phyloP scores from a whole-genome alignment of 2,797 vertebrate species.

The Microchirus variegatus region DNA sequence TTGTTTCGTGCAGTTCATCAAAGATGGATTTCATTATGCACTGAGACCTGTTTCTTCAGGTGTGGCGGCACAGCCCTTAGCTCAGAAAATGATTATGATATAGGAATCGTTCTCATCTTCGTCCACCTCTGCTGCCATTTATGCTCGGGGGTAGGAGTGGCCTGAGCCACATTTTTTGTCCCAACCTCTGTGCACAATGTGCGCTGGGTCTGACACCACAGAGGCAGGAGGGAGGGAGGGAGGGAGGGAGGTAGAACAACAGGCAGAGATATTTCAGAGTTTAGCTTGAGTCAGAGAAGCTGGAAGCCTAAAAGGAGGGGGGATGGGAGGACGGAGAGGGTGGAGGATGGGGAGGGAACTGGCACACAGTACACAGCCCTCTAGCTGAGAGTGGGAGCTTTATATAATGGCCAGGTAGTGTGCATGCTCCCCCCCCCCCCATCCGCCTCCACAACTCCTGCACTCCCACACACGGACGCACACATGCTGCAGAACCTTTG shows the following conservation, averaged over 20 bases:
- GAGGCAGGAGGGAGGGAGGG: constrained; percentile 50
- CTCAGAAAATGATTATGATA: constrained; percentile 35
- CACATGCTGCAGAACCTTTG: constrained; percentile 61
- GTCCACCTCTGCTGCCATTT: constrained; percentile 29
- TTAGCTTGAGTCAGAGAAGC: constrained; percentile 80
- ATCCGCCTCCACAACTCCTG: constrained; percentile 56
- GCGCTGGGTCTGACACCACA: constrained; percentile 51
- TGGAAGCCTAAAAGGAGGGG: constrained; percentile 79
- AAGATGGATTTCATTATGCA: constrained; percentile 32
- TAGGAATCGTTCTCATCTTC: constrained; percentile 22
- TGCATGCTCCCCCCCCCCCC: constrained; percentile 46
- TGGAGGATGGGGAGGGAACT: constrained; percentile 66
- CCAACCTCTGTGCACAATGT: constrained; percentile 34
- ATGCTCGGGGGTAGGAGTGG: neutral
- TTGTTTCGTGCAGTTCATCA: constrained; percentile 17
- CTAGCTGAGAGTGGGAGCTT: constrained; percentile 71
- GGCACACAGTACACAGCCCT: constrained; percentile 72
- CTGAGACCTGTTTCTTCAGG: constrained; percentile 51
- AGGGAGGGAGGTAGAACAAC: constrained; percentile 73
- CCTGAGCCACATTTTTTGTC: constrained; percentile 32
- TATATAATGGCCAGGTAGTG: constrained; percentile 80
- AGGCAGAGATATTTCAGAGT: constrained; percentile 79
- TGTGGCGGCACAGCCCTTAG: constrained; percentile 47
- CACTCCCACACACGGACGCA: constrained; percentile 59
- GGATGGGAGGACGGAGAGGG: constrained; percentile 72